Percentiles rank a stretch among this genome's conserved stretches.
Evolutionary conservation across 2,113 vertebrate species (phyloP).

Genomic region (Nothocercus julius): DNA sequence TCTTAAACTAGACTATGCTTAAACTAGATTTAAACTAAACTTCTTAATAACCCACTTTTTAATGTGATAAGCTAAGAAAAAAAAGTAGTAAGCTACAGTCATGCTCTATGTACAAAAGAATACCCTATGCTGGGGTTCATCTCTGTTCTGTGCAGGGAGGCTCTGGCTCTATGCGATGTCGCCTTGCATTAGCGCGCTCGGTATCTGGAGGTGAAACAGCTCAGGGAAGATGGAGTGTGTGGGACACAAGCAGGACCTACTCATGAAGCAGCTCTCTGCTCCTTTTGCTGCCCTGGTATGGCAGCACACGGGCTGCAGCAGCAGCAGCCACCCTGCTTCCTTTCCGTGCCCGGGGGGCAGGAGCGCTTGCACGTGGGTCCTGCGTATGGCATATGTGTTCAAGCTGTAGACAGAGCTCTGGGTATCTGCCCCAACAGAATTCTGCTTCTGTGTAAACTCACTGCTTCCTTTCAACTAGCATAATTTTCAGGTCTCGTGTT

Average conservation of each 20-base stretch:
- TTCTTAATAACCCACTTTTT: not conserved
- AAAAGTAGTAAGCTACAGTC: not conserved
- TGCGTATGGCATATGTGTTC: not conserved
- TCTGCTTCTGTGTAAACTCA: not conserved
- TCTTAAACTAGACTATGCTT: not conserved
- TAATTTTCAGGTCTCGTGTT: conserved; percentile 12
- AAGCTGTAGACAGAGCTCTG: not conserved
- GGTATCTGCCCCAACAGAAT: not conserved
- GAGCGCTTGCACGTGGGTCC: not conserved
- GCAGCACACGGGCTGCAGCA: not conserved
- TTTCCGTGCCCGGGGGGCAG: conserved; percentile 13
- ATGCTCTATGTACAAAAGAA: not conserved
- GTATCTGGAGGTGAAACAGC: not conserved
- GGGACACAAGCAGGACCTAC: not conserved
- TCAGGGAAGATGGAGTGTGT: not conserved
- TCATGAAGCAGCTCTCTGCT: not conserved
- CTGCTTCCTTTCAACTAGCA: not conserved
- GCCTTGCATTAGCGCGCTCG: not conserved
- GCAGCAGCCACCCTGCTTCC: not conserved
- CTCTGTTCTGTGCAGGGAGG: not conserved
- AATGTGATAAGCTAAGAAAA: not conserved
- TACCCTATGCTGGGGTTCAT: not conserved
- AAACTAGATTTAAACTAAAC: too few relatives aligned
- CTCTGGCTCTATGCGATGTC: not conserved
- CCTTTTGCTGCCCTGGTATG: not conserved